Evolutionary conservation across 2,888 invertebrate genomes (phyloP).

Genomic region (Rhopalosiphum nymphaeae): DNA sequence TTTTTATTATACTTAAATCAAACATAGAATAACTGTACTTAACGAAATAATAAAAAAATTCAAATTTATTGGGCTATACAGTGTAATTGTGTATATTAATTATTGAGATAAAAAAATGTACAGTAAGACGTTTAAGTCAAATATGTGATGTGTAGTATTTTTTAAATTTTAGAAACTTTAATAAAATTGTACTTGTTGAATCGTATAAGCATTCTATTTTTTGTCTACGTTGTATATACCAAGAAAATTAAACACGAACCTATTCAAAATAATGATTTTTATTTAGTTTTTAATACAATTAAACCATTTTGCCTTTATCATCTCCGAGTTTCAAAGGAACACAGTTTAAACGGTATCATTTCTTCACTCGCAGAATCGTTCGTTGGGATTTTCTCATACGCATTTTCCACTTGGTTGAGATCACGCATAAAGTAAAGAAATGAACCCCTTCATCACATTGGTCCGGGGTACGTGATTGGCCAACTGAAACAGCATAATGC

Average conservation of each 20-base stretch:
- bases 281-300: not conserved
- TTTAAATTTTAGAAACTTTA: not conserved
- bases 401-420: conserved; percentile 53
- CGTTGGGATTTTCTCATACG: conserved; percentile 32
- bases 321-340: not conserved
- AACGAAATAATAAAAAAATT: not conserved
- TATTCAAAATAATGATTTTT: not conserved
- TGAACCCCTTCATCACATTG: conserved; percentile 44
- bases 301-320: not conserved
- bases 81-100: not conserved
- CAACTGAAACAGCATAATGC: conserved; percentile 50
- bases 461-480: conserved; percentile 54
- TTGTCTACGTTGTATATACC: not conserved
- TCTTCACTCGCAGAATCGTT: conserved; percentile 14
- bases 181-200: not conserved
- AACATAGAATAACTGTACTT: not conserved
- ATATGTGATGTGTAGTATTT: not conserved
- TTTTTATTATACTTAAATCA: not conserved
- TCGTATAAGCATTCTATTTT: not conserved
- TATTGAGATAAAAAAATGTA: no score
- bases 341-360: not conserved
- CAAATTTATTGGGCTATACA: not conserved
- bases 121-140: no score
- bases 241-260: not conserved
- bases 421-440: conserved; percentile 51